phyloP scores from a whole-genome alignment of 2,797 vertebrate species.

The Hephaestus fuliginosus region DNA sequence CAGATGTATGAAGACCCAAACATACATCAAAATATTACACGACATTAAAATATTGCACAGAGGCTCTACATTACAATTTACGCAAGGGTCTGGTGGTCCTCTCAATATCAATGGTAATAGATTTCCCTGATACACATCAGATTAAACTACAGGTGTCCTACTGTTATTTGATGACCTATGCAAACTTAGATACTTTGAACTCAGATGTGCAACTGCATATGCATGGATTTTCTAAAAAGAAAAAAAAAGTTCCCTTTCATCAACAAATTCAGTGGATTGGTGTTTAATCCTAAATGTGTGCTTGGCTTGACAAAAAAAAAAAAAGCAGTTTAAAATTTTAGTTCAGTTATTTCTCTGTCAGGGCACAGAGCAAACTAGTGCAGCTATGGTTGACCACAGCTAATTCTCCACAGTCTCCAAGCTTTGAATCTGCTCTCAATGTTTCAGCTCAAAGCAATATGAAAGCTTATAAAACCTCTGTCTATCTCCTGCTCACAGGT shows the following conservation, averaged over 20 bases:
- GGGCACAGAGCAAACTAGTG: slow-evolving; percentile 44
- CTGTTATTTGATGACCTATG: background rate
- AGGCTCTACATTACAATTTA: too few species aligned
- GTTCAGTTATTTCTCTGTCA: slow-evolving; percentile 61
- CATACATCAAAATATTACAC: too few species aligned
- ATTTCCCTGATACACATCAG: background rate
- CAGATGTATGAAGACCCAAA: too few species aligned
- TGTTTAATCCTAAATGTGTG: slow-evolving; percentile 41
- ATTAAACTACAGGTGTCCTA: background rate
- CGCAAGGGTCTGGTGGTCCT: too few species aligned
- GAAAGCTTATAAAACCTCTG: slow-evolving; percentile 77
- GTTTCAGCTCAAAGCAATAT: slow-evolving; percentile 76
- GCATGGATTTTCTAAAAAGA: slow-evolving; percentile 17
- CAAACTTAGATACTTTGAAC: background rate
- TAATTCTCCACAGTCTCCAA: slow-evolving; percentile 63
- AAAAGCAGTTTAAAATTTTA: slow-evolving; percentile 45
- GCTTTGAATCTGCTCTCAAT: slow-evolving; percentile 72
- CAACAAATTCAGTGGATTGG: slow-evolving; percentile 35
- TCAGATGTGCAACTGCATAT: background rate
- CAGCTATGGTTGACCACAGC: slow-evolving; percentile 62
- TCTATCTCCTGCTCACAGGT: slow-evolving; percentile 83
- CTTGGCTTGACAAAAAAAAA: slow-evolving; percentile 29
- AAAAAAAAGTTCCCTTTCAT: slow-evolving; percentile 28
- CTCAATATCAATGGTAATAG: too few species aligned
- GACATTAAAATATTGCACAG: too few species aligned